A percentile compares a stretch with the other conserved stretches of the same genome.
Conservation (phyloP, 2,113 vertebrate genomes). For the Eulemur rufifrons region DNA sequence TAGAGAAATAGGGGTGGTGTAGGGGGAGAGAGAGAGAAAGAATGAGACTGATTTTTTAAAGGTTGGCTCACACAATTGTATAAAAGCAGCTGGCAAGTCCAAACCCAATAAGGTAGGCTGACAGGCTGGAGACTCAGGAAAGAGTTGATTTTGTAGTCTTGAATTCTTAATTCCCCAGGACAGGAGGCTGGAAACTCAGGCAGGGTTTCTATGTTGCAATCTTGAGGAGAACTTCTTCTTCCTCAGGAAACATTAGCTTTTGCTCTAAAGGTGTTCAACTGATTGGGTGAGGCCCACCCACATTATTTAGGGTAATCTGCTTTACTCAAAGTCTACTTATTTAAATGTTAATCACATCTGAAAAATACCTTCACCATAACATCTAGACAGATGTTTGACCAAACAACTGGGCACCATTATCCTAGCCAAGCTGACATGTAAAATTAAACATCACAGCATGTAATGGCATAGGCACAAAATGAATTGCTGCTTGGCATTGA, state of each 20-base stretch:
- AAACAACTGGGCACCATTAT: neutral
- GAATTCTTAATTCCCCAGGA: neutral
- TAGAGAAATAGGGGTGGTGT: neutral
- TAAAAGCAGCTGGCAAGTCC: neutral
- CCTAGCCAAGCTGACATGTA: neutral
- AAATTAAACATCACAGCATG: neutral
- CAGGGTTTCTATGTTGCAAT: neutral
- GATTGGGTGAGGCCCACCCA: neutral
- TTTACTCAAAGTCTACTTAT: neutral
- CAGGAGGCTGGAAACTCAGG: neutral
- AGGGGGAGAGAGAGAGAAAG: neutral
- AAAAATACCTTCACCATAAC: neutral
- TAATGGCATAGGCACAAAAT: neutral
- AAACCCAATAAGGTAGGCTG: neutral
- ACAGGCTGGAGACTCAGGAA: neutral
- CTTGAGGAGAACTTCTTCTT: neutral
- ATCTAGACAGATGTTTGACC: neutral
- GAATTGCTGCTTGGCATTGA: neutral
- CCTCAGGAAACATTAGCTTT: neutral
- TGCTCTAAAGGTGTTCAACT: neutral
- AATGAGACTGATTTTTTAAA: neutral
- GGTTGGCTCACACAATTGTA: neutral
- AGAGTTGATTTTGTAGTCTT: neutral
- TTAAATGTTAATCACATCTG: neutral
- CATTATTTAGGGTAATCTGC: neutral